A percentile compares a stretch with the other conserved stretches of the same genome.
These are phyloP conservation scores for Delphinus delphis DNA, from an alignment of 2,113 vertebrate species.

Conservation along the genomic window DNA sequence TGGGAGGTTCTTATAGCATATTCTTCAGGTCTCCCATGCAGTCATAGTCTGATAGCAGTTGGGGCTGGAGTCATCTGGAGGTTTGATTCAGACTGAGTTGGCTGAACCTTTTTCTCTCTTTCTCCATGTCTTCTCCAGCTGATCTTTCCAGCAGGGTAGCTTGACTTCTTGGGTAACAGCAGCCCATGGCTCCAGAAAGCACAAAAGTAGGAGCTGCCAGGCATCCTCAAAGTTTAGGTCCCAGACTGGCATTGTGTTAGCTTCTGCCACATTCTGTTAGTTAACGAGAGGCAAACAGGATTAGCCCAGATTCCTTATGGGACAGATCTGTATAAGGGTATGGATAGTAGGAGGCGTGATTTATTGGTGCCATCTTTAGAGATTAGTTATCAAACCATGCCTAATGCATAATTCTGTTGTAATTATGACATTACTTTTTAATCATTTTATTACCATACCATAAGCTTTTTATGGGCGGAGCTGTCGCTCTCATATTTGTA, in stretches of 20 bases:
- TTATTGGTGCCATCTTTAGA: neutral
- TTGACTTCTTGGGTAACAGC: neutral
- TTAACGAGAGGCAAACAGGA: neutral
- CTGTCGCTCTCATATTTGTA: neutral
- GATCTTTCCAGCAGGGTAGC: neutral
- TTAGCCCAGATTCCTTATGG: neutral
- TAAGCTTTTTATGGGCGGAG: neutral
- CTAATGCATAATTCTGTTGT: neutral
- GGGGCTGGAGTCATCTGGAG: neutral
- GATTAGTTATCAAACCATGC: neutral
- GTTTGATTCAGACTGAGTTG: neutral
- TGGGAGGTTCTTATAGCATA: neutral
- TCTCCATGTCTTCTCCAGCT: neutral
- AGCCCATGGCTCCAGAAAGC: neutral
- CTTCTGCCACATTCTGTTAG: neutral
- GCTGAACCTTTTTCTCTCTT: neutral
- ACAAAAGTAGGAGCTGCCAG: neutral
- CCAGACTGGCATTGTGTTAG: neutral
- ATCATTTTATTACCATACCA: neutral
- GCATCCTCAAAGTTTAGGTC: neutral
- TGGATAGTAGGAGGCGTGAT: neutral
- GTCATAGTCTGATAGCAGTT: neutral
- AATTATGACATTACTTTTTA: neutral
- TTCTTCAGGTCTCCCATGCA: neutral
- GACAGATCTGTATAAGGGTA: neutral